These are phyloP conservation scores for Lepeophtheirus salmonis DNA, from an alignment of 1,140 invertebrate species.

Conservation along the genomic window DNA sequence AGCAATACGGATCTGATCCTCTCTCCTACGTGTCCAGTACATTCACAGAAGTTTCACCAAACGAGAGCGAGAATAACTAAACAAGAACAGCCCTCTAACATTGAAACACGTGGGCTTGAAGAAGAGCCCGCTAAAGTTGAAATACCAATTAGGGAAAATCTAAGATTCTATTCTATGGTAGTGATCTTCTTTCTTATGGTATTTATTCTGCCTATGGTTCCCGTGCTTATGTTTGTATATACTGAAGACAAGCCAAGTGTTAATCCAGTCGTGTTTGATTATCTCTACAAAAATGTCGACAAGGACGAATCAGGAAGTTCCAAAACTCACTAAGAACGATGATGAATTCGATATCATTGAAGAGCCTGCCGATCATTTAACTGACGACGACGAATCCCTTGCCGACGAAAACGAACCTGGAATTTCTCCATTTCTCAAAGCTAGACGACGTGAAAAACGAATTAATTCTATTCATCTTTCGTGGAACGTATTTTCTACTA, in stretches of 20 bases:
- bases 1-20: conserved; percentile 1
- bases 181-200: conserved; percentile 4
- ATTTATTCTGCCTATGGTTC: conserved; percentile 7
- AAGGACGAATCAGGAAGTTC: background rate
- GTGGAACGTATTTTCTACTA: no score
- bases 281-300: background rate
- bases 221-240: background rate
- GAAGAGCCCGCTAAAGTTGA: no score
- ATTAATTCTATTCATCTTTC: no score
- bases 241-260: background rate
- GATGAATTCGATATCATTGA: conserved; percentile 6
- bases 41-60: no score
- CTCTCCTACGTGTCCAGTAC: background rate
- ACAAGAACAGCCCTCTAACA: no score
- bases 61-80: no score
- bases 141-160: no score
- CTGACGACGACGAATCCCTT: no score
- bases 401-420: no score
- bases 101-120: no score
- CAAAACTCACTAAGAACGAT: background rate
- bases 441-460: no score
- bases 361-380: background rate
- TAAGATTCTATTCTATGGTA: background rate
- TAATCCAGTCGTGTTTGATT: conserved; percentile 4
- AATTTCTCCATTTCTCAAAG: no score